A percentile compares a stretch with the other conserved stretches of the same genome.
Evolutionary conservation across 2,888 invertebrate genomes (phyloP).

Genomic region (Athripsodes cinereus): DNA sequence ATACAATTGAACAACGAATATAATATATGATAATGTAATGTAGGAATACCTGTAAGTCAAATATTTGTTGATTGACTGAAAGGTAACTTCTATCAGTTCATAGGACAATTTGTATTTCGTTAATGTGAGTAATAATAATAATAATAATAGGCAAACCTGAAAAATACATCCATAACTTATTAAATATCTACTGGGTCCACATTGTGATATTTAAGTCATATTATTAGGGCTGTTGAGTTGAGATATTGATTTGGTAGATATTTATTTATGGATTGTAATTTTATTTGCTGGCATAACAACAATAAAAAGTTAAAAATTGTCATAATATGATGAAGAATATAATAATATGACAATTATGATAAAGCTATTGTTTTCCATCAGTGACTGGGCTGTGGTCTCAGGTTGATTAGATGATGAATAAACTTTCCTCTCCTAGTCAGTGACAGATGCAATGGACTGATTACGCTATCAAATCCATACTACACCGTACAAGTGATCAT

Average conservation of each 20-base stretch:
- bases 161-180: background rate
- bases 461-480: too few species aligned
- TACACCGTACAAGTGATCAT: too few species aligned
- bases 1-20: background rate
- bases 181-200: background rate
- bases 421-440: too few species aligned
- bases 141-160: background rate
- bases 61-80: background rate
- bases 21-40: background rate
- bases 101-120: background rate
- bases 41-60: too few species aligned
- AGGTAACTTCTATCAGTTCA: background rate
- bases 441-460: too few species aligned
- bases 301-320: too few species aligned
- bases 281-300: background rate
- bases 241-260: background rate
- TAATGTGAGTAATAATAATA: background rate
- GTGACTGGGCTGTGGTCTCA: too few species aligned
- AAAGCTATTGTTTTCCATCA: too few species aligned
- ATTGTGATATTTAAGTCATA: slow-evolving; percentile 2
- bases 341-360: too few species aligned
- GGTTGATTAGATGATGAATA: too few species aligned
- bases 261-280: background rate
- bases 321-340: too few species aligned
- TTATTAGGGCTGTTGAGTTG: background rate